phyloP scores from a whole-genome alignment of 2,888 invertebrate species.

The Barypeithes pellucidus region DNA sequence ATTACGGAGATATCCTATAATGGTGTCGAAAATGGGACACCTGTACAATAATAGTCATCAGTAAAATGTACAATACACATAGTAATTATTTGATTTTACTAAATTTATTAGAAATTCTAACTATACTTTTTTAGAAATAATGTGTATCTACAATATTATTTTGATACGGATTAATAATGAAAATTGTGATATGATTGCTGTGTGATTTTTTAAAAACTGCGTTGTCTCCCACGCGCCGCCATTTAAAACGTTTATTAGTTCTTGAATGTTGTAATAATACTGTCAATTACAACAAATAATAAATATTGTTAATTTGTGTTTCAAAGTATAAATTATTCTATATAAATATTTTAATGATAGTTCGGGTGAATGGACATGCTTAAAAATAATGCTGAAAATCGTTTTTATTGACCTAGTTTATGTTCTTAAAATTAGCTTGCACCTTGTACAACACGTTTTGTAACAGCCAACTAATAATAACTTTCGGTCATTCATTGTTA shows the following conservation, averaged over 20 bases:
- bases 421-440: slow-evolving; percentile 28
- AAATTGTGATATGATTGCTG: too few species aligned
- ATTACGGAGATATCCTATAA: too few species aligned
- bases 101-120: too few species aligned
- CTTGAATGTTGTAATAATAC: slow-evolving; percentile 28
- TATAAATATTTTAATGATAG: slow-evolving; percentile 36
- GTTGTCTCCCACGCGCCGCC: not conserved
- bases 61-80: too few species aligned
- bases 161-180: too few species aligned
- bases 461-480: not conserved
- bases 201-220: too few species aligned
- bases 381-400: slow-evolving; percentile 35
- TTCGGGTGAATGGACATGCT: slow-evolving; percentile 36
- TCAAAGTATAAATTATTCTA: slow-evolving; percentile 24
- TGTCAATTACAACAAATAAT: slow-evolving; percentile 21
- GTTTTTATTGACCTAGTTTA: slow-evolving; percentile 27
- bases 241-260: slow-evolving; percentile 19
- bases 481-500: not conserved
- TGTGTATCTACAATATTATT: too few species aligned
- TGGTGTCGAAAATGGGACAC: too few species aligned
- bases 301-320: slow-evolving; percentile 30
- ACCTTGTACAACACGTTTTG: slow-evolving; percentile 29
- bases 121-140: too few species aligned
- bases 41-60: too few species aligned
- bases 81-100: too few species aligned